These are phyloP conservation scores for Amazona guildingii DNA, from an alignment of 2,113 vertebrate species.

Conservation along the genomic window DNA sequence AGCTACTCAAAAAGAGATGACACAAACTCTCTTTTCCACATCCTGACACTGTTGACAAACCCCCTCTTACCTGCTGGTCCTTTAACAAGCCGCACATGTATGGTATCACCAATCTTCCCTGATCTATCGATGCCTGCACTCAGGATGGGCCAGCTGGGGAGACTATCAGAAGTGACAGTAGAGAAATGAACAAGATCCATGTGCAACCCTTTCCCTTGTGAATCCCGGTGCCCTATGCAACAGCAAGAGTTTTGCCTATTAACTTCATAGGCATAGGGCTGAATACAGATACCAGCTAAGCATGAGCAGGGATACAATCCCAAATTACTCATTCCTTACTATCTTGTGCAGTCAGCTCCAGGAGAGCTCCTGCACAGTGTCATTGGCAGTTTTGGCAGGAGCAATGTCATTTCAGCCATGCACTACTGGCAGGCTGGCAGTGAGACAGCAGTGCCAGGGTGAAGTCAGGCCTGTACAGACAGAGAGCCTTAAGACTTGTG, in stretches of 20 bases:
- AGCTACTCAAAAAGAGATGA: not conserved
- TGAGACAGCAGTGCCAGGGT: not conserved
- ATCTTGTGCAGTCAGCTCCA: not conserved
- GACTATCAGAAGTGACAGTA: not conserved
- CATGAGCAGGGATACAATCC: not conserved
- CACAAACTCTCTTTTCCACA: not conserved
- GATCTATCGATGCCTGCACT: not conserved
- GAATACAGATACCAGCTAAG: not conserved
- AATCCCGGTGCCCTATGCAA: not conserved
- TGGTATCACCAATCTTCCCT: not conserved
- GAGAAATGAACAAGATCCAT: not conserved
- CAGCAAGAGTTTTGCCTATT: not conserved
- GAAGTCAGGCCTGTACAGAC: not conserved
- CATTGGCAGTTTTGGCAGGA: not conserved
- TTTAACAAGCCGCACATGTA: not conserved
- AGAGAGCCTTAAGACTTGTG: not conserved
- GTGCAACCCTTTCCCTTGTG: not conserved
- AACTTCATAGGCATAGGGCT: not conserved
- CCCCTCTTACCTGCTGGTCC: not conserved
- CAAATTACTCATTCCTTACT: not conserved
- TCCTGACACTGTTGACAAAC: not conserved
- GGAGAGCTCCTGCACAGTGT: not conserved
- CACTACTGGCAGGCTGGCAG: not conserved
- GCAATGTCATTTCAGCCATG: not conserved
- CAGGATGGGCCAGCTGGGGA: not conserved